Conservation (phyloP, 2,113 vertebrate genomes). For the Sinocyclocheilus grahami region DNA sequence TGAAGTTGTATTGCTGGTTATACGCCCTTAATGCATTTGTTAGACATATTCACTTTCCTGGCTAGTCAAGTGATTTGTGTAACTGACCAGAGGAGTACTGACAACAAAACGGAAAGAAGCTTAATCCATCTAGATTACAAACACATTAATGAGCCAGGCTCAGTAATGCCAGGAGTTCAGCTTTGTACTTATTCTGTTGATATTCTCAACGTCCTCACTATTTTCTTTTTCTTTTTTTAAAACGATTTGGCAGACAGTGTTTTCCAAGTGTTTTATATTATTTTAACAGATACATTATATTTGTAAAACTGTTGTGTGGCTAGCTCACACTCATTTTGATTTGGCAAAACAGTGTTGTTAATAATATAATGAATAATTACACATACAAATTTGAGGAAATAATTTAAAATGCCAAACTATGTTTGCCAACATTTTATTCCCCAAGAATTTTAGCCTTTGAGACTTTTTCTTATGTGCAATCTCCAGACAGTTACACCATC, state of each 20-base stretch:
- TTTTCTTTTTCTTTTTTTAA: neutral
- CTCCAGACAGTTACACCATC: neutral
- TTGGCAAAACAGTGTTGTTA: neutral
- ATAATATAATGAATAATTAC: neutral
- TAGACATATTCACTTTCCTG: neutral
- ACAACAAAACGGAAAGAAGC: neutral
- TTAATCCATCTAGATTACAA: conserved; percentile 19
- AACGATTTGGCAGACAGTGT: neutral
- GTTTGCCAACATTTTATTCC: neutral
- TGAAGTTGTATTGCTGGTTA: neutral
- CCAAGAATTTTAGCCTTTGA: neutral
- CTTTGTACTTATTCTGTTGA: neutral
- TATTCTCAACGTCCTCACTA: neutral
- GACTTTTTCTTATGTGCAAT: neutral
- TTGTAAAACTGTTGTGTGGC: neutral
- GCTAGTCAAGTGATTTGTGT: neutral
- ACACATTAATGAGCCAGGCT: neutral
- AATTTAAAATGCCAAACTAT: neutral
- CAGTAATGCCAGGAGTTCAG: neutral
- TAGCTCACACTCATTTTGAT: neutral
- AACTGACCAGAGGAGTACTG: neutral
- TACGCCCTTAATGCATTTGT: neutral
- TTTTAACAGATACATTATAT: neutral
- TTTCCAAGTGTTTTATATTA: neutral
- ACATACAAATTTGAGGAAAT: neutral